A percentile compares a stretch with the other conserved stretches of the same genome.
phyloP scores from a whole-genome alignment of 2,797 vertebrate species.

The Allobates femoralis region DNA sequence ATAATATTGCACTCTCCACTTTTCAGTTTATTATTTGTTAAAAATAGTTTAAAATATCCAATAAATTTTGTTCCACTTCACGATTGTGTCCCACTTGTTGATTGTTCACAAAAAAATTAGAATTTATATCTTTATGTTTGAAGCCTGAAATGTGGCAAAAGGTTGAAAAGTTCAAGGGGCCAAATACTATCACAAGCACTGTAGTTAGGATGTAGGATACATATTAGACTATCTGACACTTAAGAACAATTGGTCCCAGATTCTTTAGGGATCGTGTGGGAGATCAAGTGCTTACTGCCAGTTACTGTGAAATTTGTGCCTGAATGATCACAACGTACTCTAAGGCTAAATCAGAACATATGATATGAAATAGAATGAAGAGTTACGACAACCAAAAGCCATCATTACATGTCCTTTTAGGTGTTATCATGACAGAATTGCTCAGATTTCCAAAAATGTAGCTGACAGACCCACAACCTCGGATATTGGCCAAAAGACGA shows the following conservation, averaged over 20 bases:
- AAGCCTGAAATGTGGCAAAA: too few relatives aligned
- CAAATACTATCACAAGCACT: too few relatives aligned
- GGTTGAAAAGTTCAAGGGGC: too few relatives aligned
- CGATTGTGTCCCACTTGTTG: too few relatives aligned
- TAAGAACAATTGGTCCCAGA: neutral
- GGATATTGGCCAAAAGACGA: neutral
- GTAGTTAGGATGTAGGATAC: neutral
- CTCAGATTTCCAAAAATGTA: neutral
- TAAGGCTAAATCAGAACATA: neutral
- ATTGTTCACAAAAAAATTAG: too few relatives aligned
- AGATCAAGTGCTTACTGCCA: neutral
- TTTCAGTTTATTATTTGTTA: too few relatives aligned
- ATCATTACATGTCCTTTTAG: neutral
- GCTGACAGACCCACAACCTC: neutral
- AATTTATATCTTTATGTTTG: too few relatives aligned
- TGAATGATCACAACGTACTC: neutral
- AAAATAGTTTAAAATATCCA: too few relatives aligned
- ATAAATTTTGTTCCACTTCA: too few relatives aligned
- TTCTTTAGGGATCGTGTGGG: neutral
- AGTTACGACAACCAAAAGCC: neutral
- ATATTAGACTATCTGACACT: neutral
- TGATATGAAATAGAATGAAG: neutral
- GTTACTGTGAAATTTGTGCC: slow-evolving; percentile 9
- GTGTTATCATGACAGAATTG: neutral
- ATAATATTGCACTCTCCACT: too few relatives aligned